Evolutionary conservation across 1,140 invertebrate genomes (phyloP), one percentile per base, ranked within the genome.

Genomic region (Patella vulgata): DNA sequence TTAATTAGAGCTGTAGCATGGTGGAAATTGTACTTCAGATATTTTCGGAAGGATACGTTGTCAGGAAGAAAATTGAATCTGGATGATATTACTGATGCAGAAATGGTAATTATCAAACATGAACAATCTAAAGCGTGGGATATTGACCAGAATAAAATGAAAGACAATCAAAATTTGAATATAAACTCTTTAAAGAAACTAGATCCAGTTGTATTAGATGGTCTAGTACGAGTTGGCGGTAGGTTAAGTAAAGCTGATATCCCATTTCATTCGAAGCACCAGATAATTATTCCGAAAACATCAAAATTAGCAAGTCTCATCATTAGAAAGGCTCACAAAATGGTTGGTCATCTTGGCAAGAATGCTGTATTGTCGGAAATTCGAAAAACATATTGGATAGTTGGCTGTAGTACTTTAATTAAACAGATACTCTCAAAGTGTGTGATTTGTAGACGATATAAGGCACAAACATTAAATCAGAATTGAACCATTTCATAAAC

Each of bases 331-430:
- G 57, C 46, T 56, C 70, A 71, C 44, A 30, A 42, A 14, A 25
- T 46, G 31, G 14, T 31, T 6, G 11, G 31, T 21, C 68, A 67
- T 67, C 60, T 63, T 44, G 68, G 68, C 17, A 55, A 59, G 21
- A 54, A 53, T 25, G 52, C 65, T 23, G 64, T 62, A n/a, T 23
- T 51, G 0, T 66, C 65, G 19, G 14, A 59, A 39, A 48, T 72
- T 6, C 31, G 59, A 47, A 17, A 47, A 0, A 63, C 66, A 19
- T 66, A 50, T 43, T 72, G 62, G 63, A 66, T 71, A 21, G 19
- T 66, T n/a, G 52, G 51, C 25, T 44, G 61, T 19, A 44, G 60
- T 30, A 47, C 40, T 14, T 39, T 28, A 14, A 53, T 72, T n/a
- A 21, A 39, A 2, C 21, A 39, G 9, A 33, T 46, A 44, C 57